Evolutionary conservation across 2,113 vertebrate genomes (phyloP).

Genomic region (Ceyx margarethae): DNA sequence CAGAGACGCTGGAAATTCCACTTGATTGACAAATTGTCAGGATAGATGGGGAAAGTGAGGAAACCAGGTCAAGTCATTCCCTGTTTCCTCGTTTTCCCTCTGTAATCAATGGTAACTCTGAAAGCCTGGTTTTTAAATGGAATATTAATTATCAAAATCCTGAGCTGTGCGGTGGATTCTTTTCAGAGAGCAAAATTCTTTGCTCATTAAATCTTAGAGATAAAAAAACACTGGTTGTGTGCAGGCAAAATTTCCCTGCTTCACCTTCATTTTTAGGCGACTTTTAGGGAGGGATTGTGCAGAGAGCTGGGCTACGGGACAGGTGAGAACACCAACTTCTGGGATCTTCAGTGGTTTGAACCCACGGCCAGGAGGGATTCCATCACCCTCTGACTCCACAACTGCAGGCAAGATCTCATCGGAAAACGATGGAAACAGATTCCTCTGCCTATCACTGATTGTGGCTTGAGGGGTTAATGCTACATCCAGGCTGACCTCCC

Average conservation of each 20-base stretch:
- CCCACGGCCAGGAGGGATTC: background rate
- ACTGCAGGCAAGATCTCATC: background rate
- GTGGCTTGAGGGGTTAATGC: background rate
- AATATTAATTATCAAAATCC: conserved; percentile 16
- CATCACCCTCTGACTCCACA: background rate
- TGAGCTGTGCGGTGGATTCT: conserved; percentile 3
- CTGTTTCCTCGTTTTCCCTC: conserved; percentile 31
- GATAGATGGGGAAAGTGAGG: background rate
- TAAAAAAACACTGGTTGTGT: background rate
- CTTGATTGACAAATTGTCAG: conserved; percentile 38
- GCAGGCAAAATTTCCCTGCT: conserved; percentile 14
- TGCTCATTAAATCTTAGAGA: conserved; percentile 27
- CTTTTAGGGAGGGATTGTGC: background rate
- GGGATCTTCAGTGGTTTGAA: background rate
- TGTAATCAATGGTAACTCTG: background rate
- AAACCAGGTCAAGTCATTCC: background rate
- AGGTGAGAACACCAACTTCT: background rate
- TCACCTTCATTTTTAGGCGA: background rate
- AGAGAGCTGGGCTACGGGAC: background rate
- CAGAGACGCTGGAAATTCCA: background rate
- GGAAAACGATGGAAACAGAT: conserved; percentile 1
- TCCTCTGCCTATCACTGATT: background rate
- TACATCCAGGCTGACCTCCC: background rate
- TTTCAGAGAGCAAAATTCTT: conserved; percentile 24
- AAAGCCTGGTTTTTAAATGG: conserved; percentile 15